Conservation (phyloP, 2,797 vertebrate genomes). For the Chiloscyllium punctatum region DNA sequence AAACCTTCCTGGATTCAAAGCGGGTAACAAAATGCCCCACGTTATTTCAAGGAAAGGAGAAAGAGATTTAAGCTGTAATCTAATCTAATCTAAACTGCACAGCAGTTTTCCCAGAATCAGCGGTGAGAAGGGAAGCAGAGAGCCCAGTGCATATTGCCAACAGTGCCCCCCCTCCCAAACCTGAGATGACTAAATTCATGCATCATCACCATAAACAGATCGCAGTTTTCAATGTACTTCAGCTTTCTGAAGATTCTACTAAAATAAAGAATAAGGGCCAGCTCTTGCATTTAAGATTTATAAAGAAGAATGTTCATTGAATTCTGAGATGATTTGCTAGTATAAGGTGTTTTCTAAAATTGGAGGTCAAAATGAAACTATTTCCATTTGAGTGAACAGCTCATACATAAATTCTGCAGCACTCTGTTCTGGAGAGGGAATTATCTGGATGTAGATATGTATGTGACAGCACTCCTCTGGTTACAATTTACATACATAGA, state of each 20-base stretch:
- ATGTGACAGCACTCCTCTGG: not conserved
- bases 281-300: not conserved
- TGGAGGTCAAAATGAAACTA: not conserved
- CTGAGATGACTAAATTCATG: no score
- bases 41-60: not conserved
- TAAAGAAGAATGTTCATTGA: not conserved
- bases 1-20: not conserved
- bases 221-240: not conserved
- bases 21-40: not conserved
- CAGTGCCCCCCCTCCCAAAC: no score
- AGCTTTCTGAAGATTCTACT: not conserved
- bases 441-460: not conserved
- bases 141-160: no score
- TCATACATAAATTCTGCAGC: not conserved
- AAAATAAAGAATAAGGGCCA: not conserved
- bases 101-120: not conserved
- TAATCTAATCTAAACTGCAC: no score
- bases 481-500: not conserved
- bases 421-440: not conserved
- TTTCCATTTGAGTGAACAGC: not conserved
- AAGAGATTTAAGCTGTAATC: not conserved
- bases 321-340: not conserved
- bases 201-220: not conserved
- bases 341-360: not conserved
- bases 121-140: no score